Base-by-base conservation (phyloP, 1,140 invertebrate species). In the Gonioctena quinquepunctata region DNA sequence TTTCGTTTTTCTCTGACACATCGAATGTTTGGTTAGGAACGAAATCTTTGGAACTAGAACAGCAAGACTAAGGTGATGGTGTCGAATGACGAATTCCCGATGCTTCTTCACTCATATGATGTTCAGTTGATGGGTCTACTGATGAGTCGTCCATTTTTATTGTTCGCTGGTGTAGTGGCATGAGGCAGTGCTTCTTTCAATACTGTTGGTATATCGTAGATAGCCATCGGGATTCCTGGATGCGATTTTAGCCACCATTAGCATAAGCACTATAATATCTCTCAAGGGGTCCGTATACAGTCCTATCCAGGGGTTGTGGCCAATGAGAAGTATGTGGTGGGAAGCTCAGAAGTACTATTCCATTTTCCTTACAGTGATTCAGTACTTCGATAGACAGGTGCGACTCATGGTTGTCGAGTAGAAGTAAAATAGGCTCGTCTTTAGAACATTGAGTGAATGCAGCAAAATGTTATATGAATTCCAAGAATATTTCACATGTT, bases 381-480 rank as follows among this genome's bases (percentile, higher is more conserved):
- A 65, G 49, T n/a, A 25, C 21, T 65, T 23, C 2, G 8, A 70
- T 21, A 7, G 13, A 27, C 4, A 67, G 26, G 59, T 71, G 54
- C 16, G 21, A 49, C 16, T 71, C 64, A 19, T 67, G 63, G 52
- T 71, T 66, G 28, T 66, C 69, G 2, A 74, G 18, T 21, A 71
- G 21, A 4, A 71, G 2, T 18, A 71, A 16, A n/a, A 71, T 25
- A 66, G 50, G 63, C 23, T 8, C 8, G 6, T 49, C 27, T 64
- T 54, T 11, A 13, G 7, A n/a, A 52, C 11, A 19, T 11, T 19
- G 26, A 28, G 28, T 25, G 19, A 66, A 27, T 26, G 11, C 16
- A 7, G 23, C 26, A 19, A 69, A 69, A 49, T 69, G 42, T 49
- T 63, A 4, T 19, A 63, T 5, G 26, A 67, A 69, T 13, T 69